Evolutionary conservation across 2,797 vertebrate species (phyloP), one percentile per base, ranked within the genome.

Genomic region (Hoplostethus mediterraneus): DNA sequence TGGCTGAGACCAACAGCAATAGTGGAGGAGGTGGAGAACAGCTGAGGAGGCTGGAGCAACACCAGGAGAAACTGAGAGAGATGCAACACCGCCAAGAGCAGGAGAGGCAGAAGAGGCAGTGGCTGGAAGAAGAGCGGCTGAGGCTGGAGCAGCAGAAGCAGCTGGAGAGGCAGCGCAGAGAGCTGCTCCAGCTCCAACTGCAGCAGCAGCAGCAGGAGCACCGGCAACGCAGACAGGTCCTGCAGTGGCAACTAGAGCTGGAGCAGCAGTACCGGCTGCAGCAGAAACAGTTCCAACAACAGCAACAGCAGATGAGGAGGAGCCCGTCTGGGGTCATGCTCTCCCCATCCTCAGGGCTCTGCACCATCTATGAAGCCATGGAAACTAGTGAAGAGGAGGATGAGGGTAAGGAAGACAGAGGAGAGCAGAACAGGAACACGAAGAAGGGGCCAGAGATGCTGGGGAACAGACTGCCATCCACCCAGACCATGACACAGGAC

Each of bases 331-430:
- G 89, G 17, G 84, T 94, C 74, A 83, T 85, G 71, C 81, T 95
- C 9, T 93, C 95, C 12, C 92, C 96, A 0, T 89, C 95, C 5
- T 94, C 95, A 0, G 95, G 95, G 1, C 94, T 98, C 71, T 96
- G 96, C 91, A 98, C 97, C 83, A 98, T 98, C 90, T 97, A 97
- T 3, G 97, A 98, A 85, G 91, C 95, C 61, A 95, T 95, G 72
- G 96, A 97, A 67, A 92, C 94, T 71, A 92, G 93, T 0, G 94
- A 92, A 0, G 91, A 96, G 51, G 94, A 97, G 78, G 93, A 92
- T 0, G 90, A 93, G 30, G 77, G 65, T 0, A 61, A 60, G 25
- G 0, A 67, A n/a, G 66, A 28, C 28, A 54, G 16, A 36, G 51
- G 63, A 52, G 64, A 72, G 42, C 71, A 36, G 3, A 87, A 88